Evolutionary conservation across 1,140 invertebrate species (phyloP), one percentile per base, ranked within the genome.

Genomic region (Zaprionus vittiger): DNA sequence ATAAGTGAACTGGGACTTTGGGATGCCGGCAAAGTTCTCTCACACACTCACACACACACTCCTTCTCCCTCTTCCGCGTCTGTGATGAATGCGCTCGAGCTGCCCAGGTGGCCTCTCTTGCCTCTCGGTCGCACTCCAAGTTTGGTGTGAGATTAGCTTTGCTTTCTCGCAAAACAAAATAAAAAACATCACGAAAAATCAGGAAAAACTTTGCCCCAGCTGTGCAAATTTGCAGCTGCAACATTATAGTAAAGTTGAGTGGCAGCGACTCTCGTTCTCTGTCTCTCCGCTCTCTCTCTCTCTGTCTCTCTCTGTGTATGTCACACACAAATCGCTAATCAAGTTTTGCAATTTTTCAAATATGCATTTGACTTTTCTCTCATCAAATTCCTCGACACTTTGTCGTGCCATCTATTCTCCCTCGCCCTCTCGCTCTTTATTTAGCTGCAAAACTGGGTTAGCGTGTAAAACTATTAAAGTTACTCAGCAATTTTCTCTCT

Each of bases 1-100:
- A 80, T 90, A 84, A 80, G 79, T 84, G 81, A 81, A 85, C 81
- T 72, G 84, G 85, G 84, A 89, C 67, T 89, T 49, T 56, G 59
- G 76, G 76, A 66, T 26, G 54, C 28, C 52, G 47, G 55, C 59
- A 70, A 70, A 56, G 47, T 67, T 60, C 44, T 44, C 55, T 15
- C 38, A 5, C 38, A 41, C 38, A 41, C 38, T 14, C 41, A 20
- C 56, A 17, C 24, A 62, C 54, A 59, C 22, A 11, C 47, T 38
- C 20, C 20, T 12, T 5, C 57, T 14, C 31, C 15, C 57, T 11
- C 34, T 44, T 57, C 71, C 71, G 56, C 61, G 55, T 56, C 56
- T 52, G 61, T 57, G 68, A 79, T 79, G 49, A 31, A 65, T 24
- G 24, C 38, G 63, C 52, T 38, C 17, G 24, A 61, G 84, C 63